Evolutionary conservation across 2,888 invertebrate genomes (phyloP), one percentile per base, ranked within the genome.

Genomic region (Charanyca ferruginea): DNA sequence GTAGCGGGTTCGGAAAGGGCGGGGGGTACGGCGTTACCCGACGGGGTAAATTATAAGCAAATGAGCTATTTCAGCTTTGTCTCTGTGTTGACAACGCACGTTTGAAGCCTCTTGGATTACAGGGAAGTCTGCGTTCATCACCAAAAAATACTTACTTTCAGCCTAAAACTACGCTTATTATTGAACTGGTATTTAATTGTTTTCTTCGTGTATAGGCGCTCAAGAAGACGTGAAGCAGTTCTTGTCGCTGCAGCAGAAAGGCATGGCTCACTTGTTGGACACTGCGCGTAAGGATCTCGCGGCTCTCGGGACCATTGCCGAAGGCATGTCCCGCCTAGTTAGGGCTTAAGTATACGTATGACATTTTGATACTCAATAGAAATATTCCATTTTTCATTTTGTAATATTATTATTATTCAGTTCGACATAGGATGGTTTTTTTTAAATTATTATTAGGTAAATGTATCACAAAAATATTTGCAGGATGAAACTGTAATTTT

Each of bases 191-290:
- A 25, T 9, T 13, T 25, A 5, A 49, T 20, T 3, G 25, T 11
- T 18, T 65, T 38, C 48, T 66, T 22, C 57, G 20, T 66, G 73
- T 48, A 8, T 88, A 89, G 96, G 96, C 80, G 96, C 97, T 4
- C 97, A 97, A 91, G 97, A 97, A 79, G 97, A 97, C 86, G 96
- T 97, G 88, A 97, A 97, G 77, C 96, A 98, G 94, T 98, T 98
- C 91, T 92, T 99, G 64, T 96, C 96, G 52, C 97, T 98, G 94
- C 98, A 99, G 87, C 99, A 99, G 88, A 97, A 97, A 71, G 99
- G 99, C 0, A 98, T 99, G 95, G 96, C 97, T 32, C 98, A 98
- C 84, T 94, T 99, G 22, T 97, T 98, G 73, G 97, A 97, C 65
- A 98, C 98, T 0, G 97, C 98, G 32, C 97, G 98, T 79, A 96